These are phyloP conservation scores for Mythimna albipuncta DNA, from an alignment of 2,888 invertebrate species.

Conservation along the genomic window DNA sequence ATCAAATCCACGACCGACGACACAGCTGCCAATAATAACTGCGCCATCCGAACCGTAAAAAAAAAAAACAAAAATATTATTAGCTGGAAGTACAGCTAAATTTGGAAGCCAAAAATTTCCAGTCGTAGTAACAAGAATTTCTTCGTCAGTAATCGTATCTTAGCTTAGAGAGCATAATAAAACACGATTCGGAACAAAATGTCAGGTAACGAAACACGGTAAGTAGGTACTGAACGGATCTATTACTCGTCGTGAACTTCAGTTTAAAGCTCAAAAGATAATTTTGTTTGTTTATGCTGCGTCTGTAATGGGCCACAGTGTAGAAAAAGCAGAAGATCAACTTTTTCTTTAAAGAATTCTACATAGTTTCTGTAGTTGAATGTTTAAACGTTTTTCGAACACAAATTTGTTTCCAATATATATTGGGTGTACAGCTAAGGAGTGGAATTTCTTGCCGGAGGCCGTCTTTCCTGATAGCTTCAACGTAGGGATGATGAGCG, in stretches of 20 bases:
- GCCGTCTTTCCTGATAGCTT: no score
- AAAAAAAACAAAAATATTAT: no score
- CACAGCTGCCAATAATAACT: no score
- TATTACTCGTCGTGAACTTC: slow-evolving; percentile 60
- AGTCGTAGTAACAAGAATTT: background rate
- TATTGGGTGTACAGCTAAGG: no score
- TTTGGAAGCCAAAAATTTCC: background rate
- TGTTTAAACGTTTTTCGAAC: no score
- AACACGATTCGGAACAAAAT: slow-evolving; percentile 40
- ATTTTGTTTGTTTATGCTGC: slow-evolving; percentile 64
- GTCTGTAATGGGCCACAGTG: slow-evolving; percentile 36
- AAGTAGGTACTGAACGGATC: slow-evolving; percentile 48
- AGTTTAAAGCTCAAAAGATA: slow-evolving; percentile 64
- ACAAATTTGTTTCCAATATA: no score
- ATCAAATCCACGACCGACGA: no score
- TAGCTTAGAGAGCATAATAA: slow-evolving; percentile 23
- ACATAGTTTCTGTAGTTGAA: no score
- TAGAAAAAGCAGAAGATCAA: slow-evolving; percentile 1
- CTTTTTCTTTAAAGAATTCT: background rate
- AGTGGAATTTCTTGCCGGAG: no score
- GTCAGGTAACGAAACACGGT: slow-evolving; percentile 33
- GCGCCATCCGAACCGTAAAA: no score
- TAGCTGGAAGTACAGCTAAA: background rate
- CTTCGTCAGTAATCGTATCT: slow-evolving; percentile 1
- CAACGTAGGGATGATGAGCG: no score